Evolutionary conservation across 2,888 invertebrate genomes (phyloP), one percentile per base, ranked within the genome.

Genomic region (Cephus nigrinus): DNA sequence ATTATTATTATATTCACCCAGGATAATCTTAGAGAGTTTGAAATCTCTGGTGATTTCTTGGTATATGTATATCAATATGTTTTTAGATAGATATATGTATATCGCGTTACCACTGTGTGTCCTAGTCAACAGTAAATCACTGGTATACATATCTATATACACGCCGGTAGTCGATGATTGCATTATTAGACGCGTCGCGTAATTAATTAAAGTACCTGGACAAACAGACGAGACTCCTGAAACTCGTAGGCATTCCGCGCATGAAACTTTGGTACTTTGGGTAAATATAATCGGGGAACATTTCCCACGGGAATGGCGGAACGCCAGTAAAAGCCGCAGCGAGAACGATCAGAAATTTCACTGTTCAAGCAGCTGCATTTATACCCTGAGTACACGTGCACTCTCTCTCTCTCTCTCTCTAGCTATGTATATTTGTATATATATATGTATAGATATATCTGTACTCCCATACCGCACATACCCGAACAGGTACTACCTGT

Each of bases 161-260:
- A 55, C 2, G 23, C 9, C 55, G 23, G 23, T 23, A 55, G 15
- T 55, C 55, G 23, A 55, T 55, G 55, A 55, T 55, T 55, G 23
- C 23, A 55, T 55, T 55, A 55, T 55, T 55, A 55, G 82, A 86
- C 82, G 84, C 81, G 85, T 79, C 82, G 80, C 85, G 86, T 89
- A 90, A 90, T 90, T 90, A 90, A 90, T 90, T 89, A 86, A 86
- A 90, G 90, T 90, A 88, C 87, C 83, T 84, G 84, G 81, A 89
- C 85, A 90, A 90, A 90, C 84, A 90, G 83, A 81, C 77, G 55
- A 55, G 55, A 55, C 55, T 55, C 55, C 55, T 55, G 55, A 55
- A 55, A 23, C 55, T 55, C 55, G 55, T 55, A 55, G 55, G 80
- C 76, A 71, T 32, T 71, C 55, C 55, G 55, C 55, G 23, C 55